phyloP scores from a whole-genome alignment of 1,140 invertebrate species.

The Papilio machaon region DNA sequence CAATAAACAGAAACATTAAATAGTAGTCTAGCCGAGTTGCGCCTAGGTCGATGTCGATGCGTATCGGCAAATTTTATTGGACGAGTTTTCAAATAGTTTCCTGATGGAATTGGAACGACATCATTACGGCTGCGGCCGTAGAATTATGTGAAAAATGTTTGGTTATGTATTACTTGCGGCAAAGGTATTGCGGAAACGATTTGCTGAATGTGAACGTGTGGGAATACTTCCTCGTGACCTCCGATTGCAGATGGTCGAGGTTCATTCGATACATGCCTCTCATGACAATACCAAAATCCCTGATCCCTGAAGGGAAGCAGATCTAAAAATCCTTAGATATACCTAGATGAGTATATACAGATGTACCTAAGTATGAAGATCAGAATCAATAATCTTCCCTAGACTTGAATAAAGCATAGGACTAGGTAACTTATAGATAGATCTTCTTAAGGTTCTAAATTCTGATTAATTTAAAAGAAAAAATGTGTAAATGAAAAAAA shows the following conservation, averaged over 20 bases:
- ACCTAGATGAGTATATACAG: no score
- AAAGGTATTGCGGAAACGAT: background rate
- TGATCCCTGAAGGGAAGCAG: no score
- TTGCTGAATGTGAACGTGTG: background rate
- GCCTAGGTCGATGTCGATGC: background rate
- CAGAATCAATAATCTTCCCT: no score
- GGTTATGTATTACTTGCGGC: background rate
- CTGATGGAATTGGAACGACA: background rate
- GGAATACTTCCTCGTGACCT: background rate
- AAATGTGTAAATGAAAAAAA: no score
- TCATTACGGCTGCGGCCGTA: background rate
- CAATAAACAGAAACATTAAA: background rate
- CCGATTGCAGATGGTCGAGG: background rate
- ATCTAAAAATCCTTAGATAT: no score
- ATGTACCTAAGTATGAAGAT: no score
- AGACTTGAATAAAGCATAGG: no score
- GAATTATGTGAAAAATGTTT: background rate
- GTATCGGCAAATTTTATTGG: conserved; percentile 3
- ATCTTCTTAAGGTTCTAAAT: no score
- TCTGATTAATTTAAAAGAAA: no score
- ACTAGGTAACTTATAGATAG: no score
- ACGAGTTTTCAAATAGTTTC: conserved; percentile 13
- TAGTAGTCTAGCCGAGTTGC: background rate
- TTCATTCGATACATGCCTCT: background rate
- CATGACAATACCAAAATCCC: background rate